These are phyloP conservation scores for Hippoglossus stenolepis DNA, from an alignment of 2,113 vertebrate genomes.

Conservation along the genomic window DNA sequence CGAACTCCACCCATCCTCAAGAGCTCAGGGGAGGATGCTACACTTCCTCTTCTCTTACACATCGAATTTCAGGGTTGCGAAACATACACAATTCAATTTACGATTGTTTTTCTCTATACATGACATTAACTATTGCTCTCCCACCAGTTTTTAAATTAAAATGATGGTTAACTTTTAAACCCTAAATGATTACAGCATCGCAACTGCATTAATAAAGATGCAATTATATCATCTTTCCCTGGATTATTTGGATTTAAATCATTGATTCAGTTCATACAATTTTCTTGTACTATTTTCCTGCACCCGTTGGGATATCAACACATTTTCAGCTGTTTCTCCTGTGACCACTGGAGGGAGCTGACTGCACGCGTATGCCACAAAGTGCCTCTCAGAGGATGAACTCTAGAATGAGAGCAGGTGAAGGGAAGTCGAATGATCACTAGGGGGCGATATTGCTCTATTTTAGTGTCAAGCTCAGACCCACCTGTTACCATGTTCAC, in stretches of 20 bases:
- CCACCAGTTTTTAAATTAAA: neutral
- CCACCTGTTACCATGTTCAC: constrained; percentile 53
- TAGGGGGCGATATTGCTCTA: constrained; percentile 47
- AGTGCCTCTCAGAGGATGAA: neutral
- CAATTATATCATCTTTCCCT: too few relatives aligned
- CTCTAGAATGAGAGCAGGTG: neutral
- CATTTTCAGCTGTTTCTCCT: neutral
- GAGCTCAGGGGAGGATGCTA: constrained; percentile 40
- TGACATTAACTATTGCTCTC: neutral
- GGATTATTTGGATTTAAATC: too few relatives aligned
- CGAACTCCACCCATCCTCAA: constrained; percentile 60
- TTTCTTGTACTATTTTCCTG: neutral
- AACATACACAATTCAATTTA: neutral
- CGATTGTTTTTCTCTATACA: neutral
- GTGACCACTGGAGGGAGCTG: constrained; percentile 47
- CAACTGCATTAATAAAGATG: too few relatives aligned
- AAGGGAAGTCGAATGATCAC: constrained; percentile 26
- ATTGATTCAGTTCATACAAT: neutral
- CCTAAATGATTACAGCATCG: neutral
- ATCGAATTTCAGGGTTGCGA: neutral
- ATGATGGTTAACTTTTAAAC: too few relatives aligned
- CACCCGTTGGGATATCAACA: neutral
- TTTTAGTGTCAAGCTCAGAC: neutral
- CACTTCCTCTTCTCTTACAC: constrained; percentile 53
- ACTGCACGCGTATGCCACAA: neutral